Evolutionary conservation across 2,113 vertebrate genomes (phyloP), one percentile per base, ranked within the genome.

Genomic region (Paedocypris sp.): DNA sequence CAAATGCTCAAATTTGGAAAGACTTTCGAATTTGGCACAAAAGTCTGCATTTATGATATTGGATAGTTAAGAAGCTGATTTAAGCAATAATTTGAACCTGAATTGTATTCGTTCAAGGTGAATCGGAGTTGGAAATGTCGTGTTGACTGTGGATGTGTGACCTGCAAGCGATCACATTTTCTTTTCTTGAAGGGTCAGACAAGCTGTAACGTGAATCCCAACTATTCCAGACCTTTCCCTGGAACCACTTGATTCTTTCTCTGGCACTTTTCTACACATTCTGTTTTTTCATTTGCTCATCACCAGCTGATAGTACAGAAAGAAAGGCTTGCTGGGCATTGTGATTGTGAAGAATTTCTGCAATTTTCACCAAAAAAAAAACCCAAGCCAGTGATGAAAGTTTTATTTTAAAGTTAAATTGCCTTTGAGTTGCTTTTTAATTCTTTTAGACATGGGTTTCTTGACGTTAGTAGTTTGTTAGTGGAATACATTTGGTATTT

Each of bases 241-340:
- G 56, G 66, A 72, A 75, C 64, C 60, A 70, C 69, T 64, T 70
- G 66, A 69, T 78, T 41, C 60, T 57, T 52, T 52, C 48, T 43
- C 29, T 49, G 10, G 23, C 23, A 38, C 16, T 47, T 38, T 48
- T 13, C 54, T 60, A 13, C 25, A 41, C 41, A 10, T 35, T 36
- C 18, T 8, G 18, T 22, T 16, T 28, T 54, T 20, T 35, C 35
- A 23, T 23, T 53, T 36, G 7, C n/a, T 22, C 33, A 48, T 49
- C 58, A 38, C 20, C 45, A 62, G 10, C 47, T 25, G 42, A n/a
- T n/a, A n/a, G n/a, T n/a, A n/a, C n/a, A n/a, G 18, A 15, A 36
- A 15, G 6, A 53, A 52, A 52, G 48, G 13, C 32, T 12, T 33
- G 3, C 28, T 15, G 51, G 28, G 20, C 25, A 63, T 63, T 46